Evolutionary conservation across 2,113 vertebrate species (phyloP), one percentile per base, ranked within the genome.

Genomic region (Solea senegalensis): DNA sequence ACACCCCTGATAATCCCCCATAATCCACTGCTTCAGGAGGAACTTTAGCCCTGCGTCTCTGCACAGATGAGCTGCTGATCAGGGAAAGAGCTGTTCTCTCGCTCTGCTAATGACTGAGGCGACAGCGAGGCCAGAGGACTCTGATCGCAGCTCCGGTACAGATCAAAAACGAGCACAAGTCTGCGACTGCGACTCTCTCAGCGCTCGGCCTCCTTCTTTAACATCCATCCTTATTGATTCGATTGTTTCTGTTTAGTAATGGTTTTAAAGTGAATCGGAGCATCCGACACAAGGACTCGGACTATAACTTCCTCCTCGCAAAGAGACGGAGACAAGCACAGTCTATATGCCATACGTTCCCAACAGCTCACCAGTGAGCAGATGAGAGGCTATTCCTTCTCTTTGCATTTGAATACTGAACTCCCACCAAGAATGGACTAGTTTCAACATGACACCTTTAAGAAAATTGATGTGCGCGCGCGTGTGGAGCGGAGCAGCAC

Each of bases 11-110:
- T 90, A 90, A 92, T 92, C 86, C 86, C 85, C 80, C 87, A 89
- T 92, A 89, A 92, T 89, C 89, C 87, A 86, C 78, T 80, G 87
- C 89, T 87, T 81, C 83, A 71, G 75, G 76, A 88, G 79, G 76
- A 90, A 84, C 62, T 65, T 81, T 69, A 88, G 73, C 72, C 72
- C 61, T 11, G 63, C 60, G 65, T 85, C 79, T 78, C 68, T 54
- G 76, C 76, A 48, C 9, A 79, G 85, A 84, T 28, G 12, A 80
- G 80, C 82, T 65, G 69, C 82, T 83, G 82, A 83, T 84, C 87
- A 73, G 45, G 3, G 58, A 79, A 49, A 71, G 72, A 79, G 64
- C 56, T 15, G 61, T 16, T 14, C 73, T 63, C 66, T 70, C 34
- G 3, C 62, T 45, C 70, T 60, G 73, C 71, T 82, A 74, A 86